Base-by-base conservation (phyloP, 2,797 vertebrate genomes). In the Enteromius fasciolatus region DNA sequence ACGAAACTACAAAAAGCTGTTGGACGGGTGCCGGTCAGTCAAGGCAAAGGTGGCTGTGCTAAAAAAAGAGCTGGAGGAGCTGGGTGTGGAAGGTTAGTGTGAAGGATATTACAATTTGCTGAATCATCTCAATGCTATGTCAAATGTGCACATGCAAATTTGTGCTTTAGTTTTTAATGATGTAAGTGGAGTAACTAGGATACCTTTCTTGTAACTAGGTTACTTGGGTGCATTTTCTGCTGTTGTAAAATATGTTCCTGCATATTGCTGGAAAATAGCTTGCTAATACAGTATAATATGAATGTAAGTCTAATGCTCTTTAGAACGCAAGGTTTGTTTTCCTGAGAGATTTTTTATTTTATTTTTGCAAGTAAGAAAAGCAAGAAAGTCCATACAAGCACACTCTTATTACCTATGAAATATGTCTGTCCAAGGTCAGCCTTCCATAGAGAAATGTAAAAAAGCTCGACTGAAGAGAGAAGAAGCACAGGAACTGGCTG, bases 1-100 rank as follows among this genome's bases (percentile, higher is more conserved):
- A 66, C 91, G 87, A 17, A 96, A 96, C 86, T 98, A 96, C 88
- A 97, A 96, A 89, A 96, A 96, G 86, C 92, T 97, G 36, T 88
- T 97, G 0, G 92, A 90, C 0, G 87, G 85, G 80, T 96, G 96
- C 61, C 79, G 46, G 25, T 94, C 95, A 0, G 84, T 91, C 77
- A 92, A 89, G 67, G 85, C 96, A 12, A 91, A 93, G 73, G 91
- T 96, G 76, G 83, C 89, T 48, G 88, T 93, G 63, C 91, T 97
- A 31, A 95, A 93, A 85, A 93, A 92, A 79, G 94, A 96, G 81
- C 92, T 97, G 72, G 94, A 95, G 87, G 92, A 94, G 10, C 93
- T 97, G 15, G 96, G 96, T 67, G 92, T 97, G n/a, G 69, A 93
- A 80, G 96, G 89, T 84, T 48, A 87, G 90, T 87, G 15, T n/a